A percentile compares a stretch with the other conserved stretches of the same genome.
Conservation (phyloP, 2,888 invertebrate species). For the Chelonus formosanus region DNA sequence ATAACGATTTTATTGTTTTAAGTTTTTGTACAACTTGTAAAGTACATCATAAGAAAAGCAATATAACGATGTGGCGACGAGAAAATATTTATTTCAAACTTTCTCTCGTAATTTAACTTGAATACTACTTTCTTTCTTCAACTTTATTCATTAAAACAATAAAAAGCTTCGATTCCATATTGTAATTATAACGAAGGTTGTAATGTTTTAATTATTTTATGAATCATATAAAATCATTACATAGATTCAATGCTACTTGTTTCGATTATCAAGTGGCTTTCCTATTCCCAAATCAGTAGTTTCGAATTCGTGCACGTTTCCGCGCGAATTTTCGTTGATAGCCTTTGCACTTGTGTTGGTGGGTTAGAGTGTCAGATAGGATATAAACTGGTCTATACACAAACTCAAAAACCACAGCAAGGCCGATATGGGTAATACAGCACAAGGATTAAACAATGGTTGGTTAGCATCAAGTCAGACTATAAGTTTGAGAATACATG, state of each 20-base stretch:
- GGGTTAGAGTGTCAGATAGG: constrained; percentile 4
- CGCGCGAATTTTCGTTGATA: constrained; percentile 25
- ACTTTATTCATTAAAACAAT: constrained; percentile 14
- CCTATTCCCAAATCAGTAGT: constrained; percentile 23
- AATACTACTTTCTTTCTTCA: background rate
- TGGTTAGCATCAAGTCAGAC: too few species aligned
- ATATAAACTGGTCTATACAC: constrained; percentile 17
- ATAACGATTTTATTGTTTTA: too few species aligned
- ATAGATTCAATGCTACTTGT: constrained; percentile 11
- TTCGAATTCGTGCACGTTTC: constrained; percentile 23
- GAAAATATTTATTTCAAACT: background rate
- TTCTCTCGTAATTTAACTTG: constrained; percentile 6
- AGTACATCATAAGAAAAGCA: background rate
- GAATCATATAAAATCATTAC: constrained; percentile 8
- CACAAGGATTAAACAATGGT: too few species aligned
- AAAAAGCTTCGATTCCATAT: background rate
- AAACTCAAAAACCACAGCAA: too few species aligned
- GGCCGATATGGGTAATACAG: too few species aligned
- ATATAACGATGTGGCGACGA: constrained; percentile 4
- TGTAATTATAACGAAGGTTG: background rate
- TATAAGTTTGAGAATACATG: too few species aligned
- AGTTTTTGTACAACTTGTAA: too few species aligned
- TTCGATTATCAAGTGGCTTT: constrained; percentile 1
- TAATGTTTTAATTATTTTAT: background rate
- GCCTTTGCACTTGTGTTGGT: background rate